Percentiles rank a stretch among this genome's conserved stretches.
These are phyloP conservation scores for Erithacus rubecula DNA, from an alignment of 2,797 vertebrate species.

Conservation along the genomic window DNA sequence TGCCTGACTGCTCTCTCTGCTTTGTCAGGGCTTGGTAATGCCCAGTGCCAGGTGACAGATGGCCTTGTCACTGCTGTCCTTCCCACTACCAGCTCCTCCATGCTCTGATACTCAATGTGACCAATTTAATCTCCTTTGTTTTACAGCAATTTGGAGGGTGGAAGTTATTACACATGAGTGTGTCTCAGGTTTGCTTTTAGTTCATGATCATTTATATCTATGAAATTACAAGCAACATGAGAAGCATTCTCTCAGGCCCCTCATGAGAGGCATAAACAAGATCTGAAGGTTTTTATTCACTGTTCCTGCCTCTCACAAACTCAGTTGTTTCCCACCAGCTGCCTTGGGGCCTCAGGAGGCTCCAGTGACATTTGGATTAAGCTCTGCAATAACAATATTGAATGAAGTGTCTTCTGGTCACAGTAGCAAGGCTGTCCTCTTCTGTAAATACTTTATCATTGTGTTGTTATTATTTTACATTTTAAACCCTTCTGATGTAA, in stretches of 20 bases:
- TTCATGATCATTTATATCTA: neutral
- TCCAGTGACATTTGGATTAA: constrained; percentile 3
- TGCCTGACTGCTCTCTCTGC: neutral
- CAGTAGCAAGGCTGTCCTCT: neutral
- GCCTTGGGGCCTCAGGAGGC: neutral
- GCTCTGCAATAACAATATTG: constrained; percentile 19
- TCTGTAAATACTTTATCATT: neutral
- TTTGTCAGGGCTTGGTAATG: neutral
- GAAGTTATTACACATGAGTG: neutral
- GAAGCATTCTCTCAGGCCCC: neutral
- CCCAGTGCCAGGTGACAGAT: neutral
- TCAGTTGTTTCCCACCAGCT: neutral
- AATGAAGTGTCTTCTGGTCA: neutral
- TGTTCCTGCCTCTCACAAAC: neutral
- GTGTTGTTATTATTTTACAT: neutral
- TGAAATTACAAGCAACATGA: neutral
- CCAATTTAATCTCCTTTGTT: neutral
- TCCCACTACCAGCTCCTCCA: neutral
- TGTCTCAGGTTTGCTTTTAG: neutral
- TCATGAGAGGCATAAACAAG: neutral
- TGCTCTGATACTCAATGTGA: accelerated
- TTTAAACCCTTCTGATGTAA: neutral
- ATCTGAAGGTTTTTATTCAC: neutral
- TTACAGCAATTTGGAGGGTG: neutral
- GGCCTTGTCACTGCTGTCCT: neutral